A percentile compares a stretch with the other conserved stretches of the same genome.
These are phyloP conservation scores for Arrhamphus sclerolepis DNA, from an alignment of 2,797 vertebrate species.

Conservation along the genomic window DNA sequence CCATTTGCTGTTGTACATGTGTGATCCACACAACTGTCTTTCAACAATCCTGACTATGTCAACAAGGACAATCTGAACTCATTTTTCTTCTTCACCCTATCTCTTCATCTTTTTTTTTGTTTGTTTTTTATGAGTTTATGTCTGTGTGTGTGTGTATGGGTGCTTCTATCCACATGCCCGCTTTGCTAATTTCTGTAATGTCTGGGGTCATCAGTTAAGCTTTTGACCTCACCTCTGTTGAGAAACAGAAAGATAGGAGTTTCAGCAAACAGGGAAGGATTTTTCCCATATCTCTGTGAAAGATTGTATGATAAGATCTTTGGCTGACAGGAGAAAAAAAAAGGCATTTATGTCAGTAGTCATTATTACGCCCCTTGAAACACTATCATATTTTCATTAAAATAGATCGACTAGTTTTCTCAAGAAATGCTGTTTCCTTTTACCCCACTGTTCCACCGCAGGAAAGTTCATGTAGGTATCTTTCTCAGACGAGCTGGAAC, in stretches of 20 bases:
- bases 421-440: conserved; percentile 8
- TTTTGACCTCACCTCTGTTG: conserved; percentile 65
- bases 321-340: conserved; percentile 47
- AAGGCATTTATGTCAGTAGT: conserved; percentile 36
- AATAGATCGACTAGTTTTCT: conserved; percentile 17
- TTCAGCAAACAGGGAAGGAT: conserved; percentile 50
- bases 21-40: conserved; percentile 38
- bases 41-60: conserved; percentile 53
- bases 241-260: conserved; percentile 63
- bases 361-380: conserved; percentile 24
- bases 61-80: conserved; percentile 48
- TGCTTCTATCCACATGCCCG: conserved; percentile 29
- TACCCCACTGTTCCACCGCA: conserved; percentile 1
- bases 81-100: conserved; percentile 52
- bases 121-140: conserved; percentile 25
- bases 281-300: conserved; percentile 57
- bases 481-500: conserved; percentile 32
- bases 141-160: not conserved
- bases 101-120: conserved; percentile 42
- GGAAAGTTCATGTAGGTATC: conserved; percentile 1
- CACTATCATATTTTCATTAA: conserved; percentile 12
- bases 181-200: conserved; percentile 38
- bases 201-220: conserved; percentile 71
- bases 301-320: conserved; percentile 70
- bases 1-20: conserved; percentile 31